Base-by-base conservation (phyloP, 2,113 vertebrate genomes). In the Tragelaphus strepsiceros region DNA sequence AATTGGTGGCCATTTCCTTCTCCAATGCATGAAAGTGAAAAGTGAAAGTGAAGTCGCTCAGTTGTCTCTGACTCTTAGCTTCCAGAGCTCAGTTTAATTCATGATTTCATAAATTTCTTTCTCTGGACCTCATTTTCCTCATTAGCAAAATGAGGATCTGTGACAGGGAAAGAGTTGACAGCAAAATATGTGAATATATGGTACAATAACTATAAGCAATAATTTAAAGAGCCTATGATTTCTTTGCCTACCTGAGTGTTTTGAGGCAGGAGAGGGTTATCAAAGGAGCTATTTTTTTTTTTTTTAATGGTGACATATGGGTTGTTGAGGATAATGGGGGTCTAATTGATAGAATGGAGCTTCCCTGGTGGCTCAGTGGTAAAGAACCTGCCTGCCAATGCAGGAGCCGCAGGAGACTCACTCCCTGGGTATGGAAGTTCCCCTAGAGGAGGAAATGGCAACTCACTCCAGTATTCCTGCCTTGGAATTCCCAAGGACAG, bases 51-150 rank as follows among this genome's bases (percentile, higher is more conserved):
- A 30, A 62, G 24, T 62, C 0, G 6, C 59, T 15, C 59, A 62
- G 59, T 30, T 1, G 1, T 30, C 6, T 62, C 59, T 1, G 12
- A 62, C 59, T 62, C 28, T 62, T 30, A 71, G 32, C 14, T 62
- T 74, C 32, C 2, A 56, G 64, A 82, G 28, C 35, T 94, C 59
- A 4, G 7, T 64, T 94, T 84, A 94, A 74, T 92, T 59, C 26
- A 49, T 61, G 39, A 1, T 82, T 54, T 94, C 58, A 0, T 81
- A 64, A 6, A 71, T 59, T 93, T 67, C 19, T 82, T 96, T 78
- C 39, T 59, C 49, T 51, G 49, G 43, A 80, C 26, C 22, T 89
- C 28, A 74, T 64, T 96, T 88, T 91, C 3, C 58, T 95, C 26
- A 51, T 77, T 62, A 85, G 46, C 53, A 85, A 96, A 80, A 62